Evolutionary conservation across 2,888 invertebrate genomes (phyloP).

Genomic region (Crematogaster levior): DNA sequence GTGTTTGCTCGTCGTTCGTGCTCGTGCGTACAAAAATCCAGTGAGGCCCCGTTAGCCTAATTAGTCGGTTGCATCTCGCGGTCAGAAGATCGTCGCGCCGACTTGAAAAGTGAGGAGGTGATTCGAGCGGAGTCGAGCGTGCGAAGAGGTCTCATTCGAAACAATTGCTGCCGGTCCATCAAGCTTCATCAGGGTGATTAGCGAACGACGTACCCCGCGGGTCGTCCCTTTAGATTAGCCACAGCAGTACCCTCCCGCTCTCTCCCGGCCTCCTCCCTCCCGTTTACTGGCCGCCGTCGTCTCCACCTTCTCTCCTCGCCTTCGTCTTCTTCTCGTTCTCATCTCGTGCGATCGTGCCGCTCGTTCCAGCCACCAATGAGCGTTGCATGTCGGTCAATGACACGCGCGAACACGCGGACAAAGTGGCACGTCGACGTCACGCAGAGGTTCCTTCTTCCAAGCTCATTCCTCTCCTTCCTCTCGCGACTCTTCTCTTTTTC

Average conservation of each 20-base stretch:
- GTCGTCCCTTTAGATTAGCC: constrained; percentile 75
- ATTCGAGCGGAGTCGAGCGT: constrained; percentile 67
- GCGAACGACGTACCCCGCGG: constrained; percentile 75
- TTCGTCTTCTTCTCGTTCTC: constrained; percentile 54
- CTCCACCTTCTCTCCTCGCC: constrained; percentile 43
- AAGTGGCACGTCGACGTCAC: constrained; percentile 60
- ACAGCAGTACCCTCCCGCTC: constrained; percentile 52
- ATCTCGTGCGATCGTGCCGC: constrained; percentile 55
- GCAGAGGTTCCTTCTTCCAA: constrained; percentile 58
- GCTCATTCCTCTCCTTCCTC: constrained; percentile 46
- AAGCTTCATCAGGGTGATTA: constrained; percentile 81
- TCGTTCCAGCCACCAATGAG: constrained; percentile 69
- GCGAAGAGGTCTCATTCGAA: constrained; percentile 80
- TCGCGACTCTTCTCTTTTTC: constrained; percentile 7
- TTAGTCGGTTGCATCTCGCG: constrained; percentile 38
- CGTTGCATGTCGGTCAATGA: constrained; percentile 73
- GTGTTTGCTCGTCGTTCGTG: constrained; percentile 7
- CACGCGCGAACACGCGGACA: constrained; percentile 62
- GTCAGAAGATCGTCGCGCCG: constrained; percentile 19
- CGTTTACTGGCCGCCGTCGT: constrained; percentile 33
- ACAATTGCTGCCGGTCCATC: constrained; percentile 79
- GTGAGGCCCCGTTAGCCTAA: constrained; percentile 42
- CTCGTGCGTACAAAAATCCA: constrained; percentile 43
- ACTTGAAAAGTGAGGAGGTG: constrained; percentile 47
- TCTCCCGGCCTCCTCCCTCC: background rate